These are phyloP conservation scores for Cygnus olor DNA, from an alignment of 2,797 vertebrate species.

Conservation along the genomic window DNA sequence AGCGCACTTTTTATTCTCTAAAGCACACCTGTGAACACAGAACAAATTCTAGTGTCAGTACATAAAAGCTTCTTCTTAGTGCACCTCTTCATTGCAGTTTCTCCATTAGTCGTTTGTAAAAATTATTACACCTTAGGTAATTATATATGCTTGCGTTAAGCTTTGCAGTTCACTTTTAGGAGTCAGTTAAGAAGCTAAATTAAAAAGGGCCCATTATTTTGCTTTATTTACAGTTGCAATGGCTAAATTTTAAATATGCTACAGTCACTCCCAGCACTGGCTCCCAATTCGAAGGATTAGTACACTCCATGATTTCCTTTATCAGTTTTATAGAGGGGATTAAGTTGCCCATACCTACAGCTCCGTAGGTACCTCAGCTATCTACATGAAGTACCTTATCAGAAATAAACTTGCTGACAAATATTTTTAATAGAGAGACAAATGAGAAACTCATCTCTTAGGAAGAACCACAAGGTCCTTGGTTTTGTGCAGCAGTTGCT, in stretches of 20 bases:
- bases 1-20: constrained; percentile 62
- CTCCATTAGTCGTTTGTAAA: constrained; percentile 28
- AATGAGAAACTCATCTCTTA: neutral
- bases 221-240: constrained; percentile 65
- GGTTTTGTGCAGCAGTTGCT: neutral
- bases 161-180: constrained; percentile 59
- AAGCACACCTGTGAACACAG: constrained; percentile 59
- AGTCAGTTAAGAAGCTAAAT: constrained; percentile 68
- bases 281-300: constrained; percentile 65
- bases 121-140: constrained; percentile 64
- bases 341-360: neutral
- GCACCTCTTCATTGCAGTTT: constrained; percentile 60
- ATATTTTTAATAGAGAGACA: neutral
- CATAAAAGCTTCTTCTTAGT: constrained; percentile 47
- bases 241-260: constrained; percentile 70
- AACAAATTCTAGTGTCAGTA: constrained; percentile 60
- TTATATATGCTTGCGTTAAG: constrained; percentile 46
- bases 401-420: neutral
- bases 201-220: constrained; percentile 60
- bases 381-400: neutral
- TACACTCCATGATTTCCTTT: constrained; percentile 63
- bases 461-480: neutral
- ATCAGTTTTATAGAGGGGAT: constrained; percentile 34
- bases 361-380: neutral
- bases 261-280: constrained; percentile 62